Evolutionary conservation across 2,888 invertebrate species (phyloP).

Genomic region (Drosophila incognita): DNA sequence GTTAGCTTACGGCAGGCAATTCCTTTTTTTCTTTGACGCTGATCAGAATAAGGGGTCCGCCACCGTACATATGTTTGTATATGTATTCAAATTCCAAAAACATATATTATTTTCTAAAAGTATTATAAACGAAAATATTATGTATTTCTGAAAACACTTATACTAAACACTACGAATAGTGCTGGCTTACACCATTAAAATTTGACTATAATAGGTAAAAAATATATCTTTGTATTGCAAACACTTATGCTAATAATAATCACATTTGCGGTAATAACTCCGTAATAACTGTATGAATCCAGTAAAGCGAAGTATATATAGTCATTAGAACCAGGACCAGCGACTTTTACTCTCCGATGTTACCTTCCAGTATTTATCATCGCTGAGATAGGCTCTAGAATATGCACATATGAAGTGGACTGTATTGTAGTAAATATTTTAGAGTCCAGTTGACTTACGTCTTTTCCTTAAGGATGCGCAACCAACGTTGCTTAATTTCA

Average conservation of each 20-base stretch:
- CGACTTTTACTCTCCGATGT: conserved; percentile 73
- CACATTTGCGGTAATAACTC: conserved; percentile 41
- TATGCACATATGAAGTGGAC: not conserved
- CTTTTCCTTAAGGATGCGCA: conserved; percentile 79
- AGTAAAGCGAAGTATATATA: not conserved
- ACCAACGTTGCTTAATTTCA: conserved; percentile 85
- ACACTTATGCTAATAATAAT: conserved; percentile 25
- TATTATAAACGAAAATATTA: not conserved
- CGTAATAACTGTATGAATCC: not conserved
- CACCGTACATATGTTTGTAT: not conserved
- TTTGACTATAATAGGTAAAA: not conserved
- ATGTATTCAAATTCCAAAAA: not conserved
- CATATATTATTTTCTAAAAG: not conserved
- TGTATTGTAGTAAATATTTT: not conserved
- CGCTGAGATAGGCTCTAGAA: conserved; percentile 86
- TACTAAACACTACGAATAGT: not conserved
- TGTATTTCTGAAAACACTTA: not conserved
- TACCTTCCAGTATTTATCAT: conserved; percentile 87
- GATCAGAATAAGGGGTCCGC: no score
- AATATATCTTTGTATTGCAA: not conserved
- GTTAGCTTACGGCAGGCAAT: no score
- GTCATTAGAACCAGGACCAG: conserved; percentile 68
- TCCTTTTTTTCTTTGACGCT: no score
- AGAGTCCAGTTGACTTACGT: conserved; percentile 46
- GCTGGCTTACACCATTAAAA: not conserved